Base-by-base conservation (phyloP, 2,797 vertebrate genomes). In the Pteronotus mesoamericanus region DNA sequence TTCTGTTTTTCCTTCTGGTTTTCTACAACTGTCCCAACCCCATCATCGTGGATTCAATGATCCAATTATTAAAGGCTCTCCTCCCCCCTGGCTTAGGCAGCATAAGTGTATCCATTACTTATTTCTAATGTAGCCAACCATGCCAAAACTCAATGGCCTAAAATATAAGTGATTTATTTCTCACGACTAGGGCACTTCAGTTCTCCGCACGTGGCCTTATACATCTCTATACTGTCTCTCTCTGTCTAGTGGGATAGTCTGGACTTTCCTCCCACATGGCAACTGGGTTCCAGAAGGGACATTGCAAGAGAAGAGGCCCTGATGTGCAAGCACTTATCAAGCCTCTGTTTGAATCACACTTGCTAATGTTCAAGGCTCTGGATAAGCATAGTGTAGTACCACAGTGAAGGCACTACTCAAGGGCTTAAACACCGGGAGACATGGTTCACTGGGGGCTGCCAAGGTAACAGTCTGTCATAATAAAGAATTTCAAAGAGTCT, bases 141-240 rank as follows among this genome's bases (percentile, higher is more conserved):
- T 3, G 46, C 34, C 68, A 74, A 68, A 84, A 68, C 22, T 29
- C 51, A 71, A 51, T 83, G 84, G 66, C 53, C 91, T 91, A 71
- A 91, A 83, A 64, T 53, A 71, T 55, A 95, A 89, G 48, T 87
- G 37, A 89, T n/a, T 37, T 37, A 21, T 75, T 96, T 92, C 86
- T 78, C 9, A 61, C 39, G 39, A 75, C 42, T 39, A 57, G 82
- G 61, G 10, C 55, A 34, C 21, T 10, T 48, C 12, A 8, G 48
- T 37, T 51, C 29, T 53, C 53, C 10, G 42, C 19, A n/a, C 0
- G 4, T 55, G 78, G 37, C 22, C 53, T 80, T n/a, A 34, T 21
- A 55, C 32, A 6, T 61, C 68, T 92, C 29, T 12, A 16, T 1
- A 3, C 29, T 16, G 6, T 66, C n/a, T 92, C n/a, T 74, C 8